Base-by-base conservation (phyloP, 1,140 invertebrate genomes). In the Thereuonema tuberculata region DNA sequence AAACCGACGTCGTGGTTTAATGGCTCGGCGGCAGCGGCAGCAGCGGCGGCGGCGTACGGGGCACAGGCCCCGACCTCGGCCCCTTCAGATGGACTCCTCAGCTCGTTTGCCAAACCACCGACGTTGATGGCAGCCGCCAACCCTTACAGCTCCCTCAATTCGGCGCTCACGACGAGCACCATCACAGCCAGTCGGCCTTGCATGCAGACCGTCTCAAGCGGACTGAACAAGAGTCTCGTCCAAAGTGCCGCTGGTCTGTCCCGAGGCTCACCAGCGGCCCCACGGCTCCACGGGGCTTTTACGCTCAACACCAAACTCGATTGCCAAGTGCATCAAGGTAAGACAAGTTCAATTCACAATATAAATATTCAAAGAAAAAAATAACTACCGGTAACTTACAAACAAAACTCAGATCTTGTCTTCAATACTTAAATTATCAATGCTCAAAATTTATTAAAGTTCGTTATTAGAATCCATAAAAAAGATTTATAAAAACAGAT, bases 21-120 rank as follows among this genome's bases (percentile, higher is more conserved):
- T 20, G 60, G 61, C n/a, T 60, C 65, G 20, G 63, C 59, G 2
- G 58, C 49, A 9, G 59, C 63, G n/a, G 52, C 58, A 12, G 62
- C 60, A 58, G 65, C 66, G 27, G 61, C 65, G 1, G 63, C 65
- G 25, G 63, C 59, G 3, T 62, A 54, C 14, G 63, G 47, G 14
- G 21, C 55, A 17, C 54, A 27, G 23, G 50, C 58, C 2, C 46
- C 57, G 9, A 20, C 52, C 17, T 46, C 58, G 25, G n/a, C n/a
- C n/a, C n/a, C n/a, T n/a, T n/a, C n/a, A n/a, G n/a, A n/a, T n/a
- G 50, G 55, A 20, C 27, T 27, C 9, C 56, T 37, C 12, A 29
- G 20, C 23, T 31, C 27, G 2, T 56, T 25, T 37, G n/a, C n/a
- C 2, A 31, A 17, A 29, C 24, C 55, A 27, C 29, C 14, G 12